Evolutionary conservation across 2,888 invertebrate species (phyloP).

Genomic region (Pristionchus fissidentatus): DNA sequence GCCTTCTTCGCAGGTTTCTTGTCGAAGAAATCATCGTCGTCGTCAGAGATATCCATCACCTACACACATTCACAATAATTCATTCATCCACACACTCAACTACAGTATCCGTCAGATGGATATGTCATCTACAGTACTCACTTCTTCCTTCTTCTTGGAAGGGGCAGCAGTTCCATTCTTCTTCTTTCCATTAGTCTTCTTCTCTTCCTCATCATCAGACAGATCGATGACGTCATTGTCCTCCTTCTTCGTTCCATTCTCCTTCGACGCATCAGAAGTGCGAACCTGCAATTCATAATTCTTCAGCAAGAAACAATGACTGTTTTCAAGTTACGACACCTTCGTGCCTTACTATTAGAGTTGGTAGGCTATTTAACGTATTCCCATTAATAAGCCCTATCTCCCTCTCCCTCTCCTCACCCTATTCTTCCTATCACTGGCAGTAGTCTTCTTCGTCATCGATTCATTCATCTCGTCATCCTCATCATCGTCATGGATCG

Average conservation of each 20-base stretch:
- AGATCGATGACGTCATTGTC: conserved; percentile 10
- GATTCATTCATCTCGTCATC: conserved; percentile 45
- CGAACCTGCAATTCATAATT: not conserved
- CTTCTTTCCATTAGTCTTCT: conserved; percentile 50
- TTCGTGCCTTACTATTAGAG: too few relatives aligned
- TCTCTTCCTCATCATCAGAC: conserved; percentile 37
- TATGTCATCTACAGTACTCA: not conserved
- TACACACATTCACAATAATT: not conserved
- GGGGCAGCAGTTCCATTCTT: conserved; percentile 19
- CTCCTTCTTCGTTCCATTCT: conserved; percentile 50
- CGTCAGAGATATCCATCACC: conserved; percentile 44
- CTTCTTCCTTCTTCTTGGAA: conserved; percentile 28
- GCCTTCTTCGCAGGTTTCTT: conserved; percentile 47
- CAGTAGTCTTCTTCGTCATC: conserved; percentile 46
- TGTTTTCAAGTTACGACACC: too few relatives aligned
- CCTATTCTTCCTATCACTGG: conserved; percentile 45
- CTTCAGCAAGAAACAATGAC: not conserved
- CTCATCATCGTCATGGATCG: conserved; percentile 21
- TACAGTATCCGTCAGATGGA: not conserved
- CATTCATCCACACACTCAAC: not conserved
- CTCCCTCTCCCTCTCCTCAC: not conserved
- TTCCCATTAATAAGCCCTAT: too few relatives aligned
- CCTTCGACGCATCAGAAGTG: conserved; percentile 53
- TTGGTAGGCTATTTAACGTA: not conserved
- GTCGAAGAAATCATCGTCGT: conserved; percentile 34